Base-by-base conservation (phyloP, 2,113 vertebrate species). In the Lonchura striata region DNA sequence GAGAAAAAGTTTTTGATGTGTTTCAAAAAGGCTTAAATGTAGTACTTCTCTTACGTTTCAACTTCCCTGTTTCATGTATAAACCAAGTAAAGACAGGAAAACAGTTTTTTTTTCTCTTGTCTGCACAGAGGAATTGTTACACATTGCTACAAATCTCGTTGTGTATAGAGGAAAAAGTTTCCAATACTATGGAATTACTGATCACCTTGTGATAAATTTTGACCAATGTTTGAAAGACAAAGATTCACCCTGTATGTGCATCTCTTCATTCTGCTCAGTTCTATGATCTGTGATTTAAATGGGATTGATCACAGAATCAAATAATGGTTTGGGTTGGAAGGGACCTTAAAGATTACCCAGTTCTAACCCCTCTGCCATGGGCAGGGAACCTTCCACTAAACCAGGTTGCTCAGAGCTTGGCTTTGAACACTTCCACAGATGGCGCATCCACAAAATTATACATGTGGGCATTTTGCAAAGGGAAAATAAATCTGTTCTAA, bases 221-320 rank as follows among this genome's bases (percentile, higher is more conserved):
- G 13, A 65, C 7, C 13, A 68, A 10, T 37, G 23, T 84, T 25
- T 69, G n/a, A 82, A 54, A 86, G 39, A 70, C 15, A 31, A 61
- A 76, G 27, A 47, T 66, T 63, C 0, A 1, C 30, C 15, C 64
- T 3, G 0, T 15, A 25, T 6, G 7, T 53, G 25, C 12, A 57
- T 41, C 54, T 59, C 80, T 47, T 42, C 24, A 39, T 42, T 65
- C 72, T 2, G 3, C 46, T 80, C 30, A 18, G 0, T 39, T 75
- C 44, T 41, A 2, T 5, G 8, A 68, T 7, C 56, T 27, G 21
- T 16, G 60, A 84, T 84, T 87, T 41, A 77, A 90, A 60, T n/a
- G 19, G 16, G 25, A 66, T 30, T 47, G 52, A 50, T 65, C 25
- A 71, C 1, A 17, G 46, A 52, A 61, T 41, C 35, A 56, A 49